These are phyloP conservation scores for Nasonia vitripennis DNA, from an alignment of 1,140 invertebrate genomes.

Conservation along the genomic window DNA sequence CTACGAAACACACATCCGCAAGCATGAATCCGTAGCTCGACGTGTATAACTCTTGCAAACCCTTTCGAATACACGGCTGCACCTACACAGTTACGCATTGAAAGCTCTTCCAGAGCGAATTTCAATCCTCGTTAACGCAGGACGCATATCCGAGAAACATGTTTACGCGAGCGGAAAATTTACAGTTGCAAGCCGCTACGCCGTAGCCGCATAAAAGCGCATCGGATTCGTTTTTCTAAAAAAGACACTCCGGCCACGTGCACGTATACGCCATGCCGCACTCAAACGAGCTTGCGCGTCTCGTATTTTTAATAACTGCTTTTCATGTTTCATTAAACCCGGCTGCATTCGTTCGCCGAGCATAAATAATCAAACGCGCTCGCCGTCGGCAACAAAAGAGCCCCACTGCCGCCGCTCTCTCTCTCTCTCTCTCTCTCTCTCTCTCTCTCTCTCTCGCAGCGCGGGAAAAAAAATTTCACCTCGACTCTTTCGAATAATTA, in stretches of 20 bases:
- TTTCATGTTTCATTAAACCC: not conserved
- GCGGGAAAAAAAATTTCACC: not conserved
- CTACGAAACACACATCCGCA: not conserved
- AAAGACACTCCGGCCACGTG: not conserved
- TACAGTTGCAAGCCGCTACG: not conserved
- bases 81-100: not conserved
- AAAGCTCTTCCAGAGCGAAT: too few species aligned
- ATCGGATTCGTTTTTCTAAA: not conserved
- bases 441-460: not conserved
- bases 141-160: not conserved
- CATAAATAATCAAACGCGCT: constrained; percentile 12
- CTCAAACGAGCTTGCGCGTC: not conserved
- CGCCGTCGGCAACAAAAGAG: not conserved
- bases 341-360: not conserved
- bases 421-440: too few species aligned
- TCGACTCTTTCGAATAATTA: constrained; percentile 38
- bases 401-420: not conserved
- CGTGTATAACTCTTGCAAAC: not conserved
- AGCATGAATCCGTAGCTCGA: not conserved
- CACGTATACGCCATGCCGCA: too few species aligned
- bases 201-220: not conserved
- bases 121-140: too few species aligned
- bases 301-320: not conserved
- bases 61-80: not conserved
- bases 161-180: not conserved